A percentile compares a stretch with the other conserved stretches of the same genome.
phyloP scores from a whole-genome alignment of 2,888 invertebrate species.

The Anarsia innoxiella region DNA sequence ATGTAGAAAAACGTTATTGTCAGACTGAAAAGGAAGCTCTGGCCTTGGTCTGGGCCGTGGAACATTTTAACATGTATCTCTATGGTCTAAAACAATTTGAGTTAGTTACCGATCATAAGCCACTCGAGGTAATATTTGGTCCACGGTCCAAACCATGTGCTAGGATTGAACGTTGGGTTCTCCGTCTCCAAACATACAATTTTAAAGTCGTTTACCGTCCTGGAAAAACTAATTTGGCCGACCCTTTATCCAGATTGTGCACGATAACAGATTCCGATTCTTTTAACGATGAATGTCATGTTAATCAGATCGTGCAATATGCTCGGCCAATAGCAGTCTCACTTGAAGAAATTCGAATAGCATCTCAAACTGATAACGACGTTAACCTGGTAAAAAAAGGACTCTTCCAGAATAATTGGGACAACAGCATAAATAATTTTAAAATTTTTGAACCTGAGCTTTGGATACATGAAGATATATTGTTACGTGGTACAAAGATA shows the following conservation, averaged over 20 bases:
- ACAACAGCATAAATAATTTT: background rate
- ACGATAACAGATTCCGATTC: background rate
- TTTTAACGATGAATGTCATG: background rate
- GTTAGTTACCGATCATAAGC: constrained; percentile 26
- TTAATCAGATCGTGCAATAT: background rate
- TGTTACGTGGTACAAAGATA: constrained; percentile 18
- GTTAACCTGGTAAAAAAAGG: background rate
- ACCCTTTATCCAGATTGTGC: constrained; percentile 22
- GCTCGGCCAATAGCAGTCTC: background rate
- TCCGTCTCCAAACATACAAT: constrained; percentile 26
- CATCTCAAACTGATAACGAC: background rate
- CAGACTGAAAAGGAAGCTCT: constrained; percentile 29
- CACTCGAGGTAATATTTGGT: constrained; percentile 18
- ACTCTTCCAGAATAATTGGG: background rate
- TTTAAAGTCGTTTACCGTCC: constrained; percentile 26
- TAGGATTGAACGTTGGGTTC: constrained; percentile 28
- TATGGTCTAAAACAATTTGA: constrained; percentile 24
- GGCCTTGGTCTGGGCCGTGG: constrained; percentile 24
- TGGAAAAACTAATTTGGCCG: constrained; percentile 27
- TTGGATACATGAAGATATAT: constrained; percentile 12
- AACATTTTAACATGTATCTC: constrained; percentile 11
- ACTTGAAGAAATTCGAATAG: background rate
- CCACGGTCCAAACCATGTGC: constrained; percentile 30
- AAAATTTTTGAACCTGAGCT: constrained; percentile 3
- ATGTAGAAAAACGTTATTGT: constrained; percentile 23